These are phyloP conservation scores for Panurus biarmicus DNA, from an alignment of 2,113 vertebrate species.

Conservation along the genomic window DNA sequence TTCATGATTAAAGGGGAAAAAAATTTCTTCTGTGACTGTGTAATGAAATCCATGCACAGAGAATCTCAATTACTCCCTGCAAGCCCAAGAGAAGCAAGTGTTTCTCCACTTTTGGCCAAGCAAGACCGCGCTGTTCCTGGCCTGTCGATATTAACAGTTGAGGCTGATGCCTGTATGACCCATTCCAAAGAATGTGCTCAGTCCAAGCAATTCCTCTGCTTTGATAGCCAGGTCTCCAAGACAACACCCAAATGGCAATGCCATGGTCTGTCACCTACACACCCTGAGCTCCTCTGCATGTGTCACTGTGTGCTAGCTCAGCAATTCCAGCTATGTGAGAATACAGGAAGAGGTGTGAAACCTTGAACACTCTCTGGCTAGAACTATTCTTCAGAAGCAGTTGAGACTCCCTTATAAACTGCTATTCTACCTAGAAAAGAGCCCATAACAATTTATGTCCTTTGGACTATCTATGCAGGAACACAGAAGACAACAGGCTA, in stretches of 20 bases:
- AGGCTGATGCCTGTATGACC: neutral
- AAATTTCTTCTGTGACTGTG: neutral
- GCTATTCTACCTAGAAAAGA: neutral
- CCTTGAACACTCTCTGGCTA: neutral
- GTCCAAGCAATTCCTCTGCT: neutral
- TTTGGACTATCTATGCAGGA: neutral
- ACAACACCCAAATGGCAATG: neutral
- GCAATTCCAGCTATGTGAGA: neutral
- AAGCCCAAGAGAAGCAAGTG: neutral
- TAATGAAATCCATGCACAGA: neutral
- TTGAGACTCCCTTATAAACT: neutral
- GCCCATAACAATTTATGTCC: neutral
- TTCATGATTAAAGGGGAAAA: neutral
- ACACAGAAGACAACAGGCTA: neutral
- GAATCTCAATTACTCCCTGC: neutral
- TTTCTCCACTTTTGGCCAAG: neutral
- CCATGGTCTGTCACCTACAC: neutral
- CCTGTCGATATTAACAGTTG: neutral
- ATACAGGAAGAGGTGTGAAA: neutral
- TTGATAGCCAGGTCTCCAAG: neutral
- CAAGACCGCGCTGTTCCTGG: accelerated
- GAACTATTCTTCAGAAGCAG: neutral
- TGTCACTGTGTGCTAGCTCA: neutral
- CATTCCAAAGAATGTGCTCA: neutral
- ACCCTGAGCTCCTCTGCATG: neutral